A percentile compares a stretch with the other conserved stretches of the same genome.
Evolutionary conservation across 2,888 invertebrate genomes (phyloP).

Genomic region (Dryadula phaetusa): DNA sequence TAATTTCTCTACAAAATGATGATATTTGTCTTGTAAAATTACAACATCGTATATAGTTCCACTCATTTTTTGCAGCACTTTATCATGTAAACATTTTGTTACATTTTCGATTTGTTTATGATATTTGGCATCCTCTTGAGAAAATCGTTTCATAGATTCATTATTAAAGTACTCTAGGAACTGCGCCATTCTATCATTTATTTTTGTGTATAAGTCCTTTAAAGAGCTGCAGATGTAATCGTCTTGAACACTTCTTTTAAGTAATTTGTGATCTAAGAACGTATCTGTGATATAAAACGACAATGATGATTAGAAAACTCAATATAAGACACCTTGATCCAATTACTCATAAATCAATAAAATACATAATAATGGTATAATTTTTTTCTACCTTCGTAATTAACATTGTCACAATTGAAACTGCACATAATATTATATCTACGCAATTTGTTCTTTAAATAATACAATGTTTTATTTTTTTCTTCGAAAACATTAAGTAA

Average conservation of each 20-base stretch:
- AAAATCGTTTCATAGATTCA: slow-evolving; percentile 31
- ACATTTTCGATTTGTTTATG: slow-evolving; percentile 43
- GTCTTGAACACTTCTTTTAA: slow-evolving; percentile 33
- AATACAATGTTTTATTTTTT: slow-evolving; percentile 28
- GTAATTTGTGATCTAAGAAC: slow-evolving; percentile 32
- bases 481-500: slow-evolving; percentile 42
- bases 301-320: not conserved
- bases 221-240: slow-evolving; percentile 52
- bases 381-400: slow-evolving; percentile 33
- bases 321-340: not conserved
- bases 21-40: slow-evolving; percentile 56
- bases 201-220: slow-evolving; percentile 46
- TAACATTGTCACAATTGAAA: slow-evolving; percentile 48
- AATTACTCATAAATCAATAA: not conserved
- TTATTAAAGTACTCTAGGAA: slow-evolving; percentile 37
- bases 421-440: slow-evolving; percentile 50
- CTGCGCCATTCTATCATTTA: slow-evolving; percentile 44
- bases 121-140: slow-evolving; percentile 38
- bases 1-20: slow-evolving; percentile 49
- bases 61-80: slow-evolving; percentile 54
- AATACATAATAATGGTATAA: not conserved
- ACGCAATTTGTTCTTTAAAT: slow-evolving; percentile 34
- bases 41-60: slow-evolving; percentile 58
- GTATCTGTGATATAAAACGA: slow-evolving; percentile 29
- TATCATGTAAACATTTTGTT: slow-evolving; percentile 50